Evolutionary conservation across 2,797 vertebrate species (phyloP).

Genomic region (Poeciliopsis gracilis): DNA sequence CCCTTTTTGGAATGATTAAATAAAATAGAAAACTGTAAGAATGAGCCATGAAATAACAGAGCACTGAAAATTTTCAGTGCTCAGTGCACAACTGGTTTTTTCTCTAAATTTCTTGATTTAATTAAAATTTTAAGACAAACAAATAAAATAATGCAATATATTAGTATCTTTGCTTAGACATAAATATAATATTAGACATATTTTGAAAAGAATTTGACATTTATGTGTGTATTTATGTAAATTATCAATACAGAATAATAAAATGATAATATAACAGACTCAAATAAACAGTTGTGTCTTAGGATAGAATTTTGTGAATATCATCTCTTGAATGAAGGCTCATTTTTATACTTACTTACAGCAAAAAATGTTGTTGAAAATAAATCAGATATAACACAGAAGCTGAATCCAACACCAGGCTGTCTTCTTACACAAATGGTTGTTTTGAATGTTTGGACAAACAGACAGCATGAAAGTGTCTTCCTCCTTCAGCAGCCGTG

Average conservation of each 20-base stretch:
- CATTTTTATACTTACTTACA: background rate
- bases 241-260: background rate
- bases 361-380: background rate
- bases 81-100: background rate
- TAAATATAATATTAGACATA: background rate
- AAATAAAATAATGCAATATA: background rate
- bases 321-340: background rate
- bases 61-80: background rate
- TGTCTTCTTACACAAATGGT: background rate
- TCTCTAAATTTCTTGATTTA: background rate
- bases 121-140: background rate
- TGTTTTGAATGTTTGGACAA: background rate
- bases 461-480: conserved; percentile 27
- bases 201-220: background rate
- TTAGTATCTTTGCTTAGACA: background rate
- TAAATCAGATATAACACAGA: background rate
- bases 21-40: background rate
- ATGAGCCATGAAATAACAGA: background rate
- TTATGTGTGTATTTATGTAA: background rate
- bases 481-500: background rate
- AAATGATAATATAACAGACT: background rate
- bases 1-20: background rate
- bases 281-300: background rate
- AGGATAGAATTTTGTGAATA: background rate
- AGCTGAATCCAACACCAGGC: background rate